These are phyloP conservation scores for Campaea margaritaria DNA, from an alignment of 2,888 invertebrate species.

Conservation along the genomic window DNA sequence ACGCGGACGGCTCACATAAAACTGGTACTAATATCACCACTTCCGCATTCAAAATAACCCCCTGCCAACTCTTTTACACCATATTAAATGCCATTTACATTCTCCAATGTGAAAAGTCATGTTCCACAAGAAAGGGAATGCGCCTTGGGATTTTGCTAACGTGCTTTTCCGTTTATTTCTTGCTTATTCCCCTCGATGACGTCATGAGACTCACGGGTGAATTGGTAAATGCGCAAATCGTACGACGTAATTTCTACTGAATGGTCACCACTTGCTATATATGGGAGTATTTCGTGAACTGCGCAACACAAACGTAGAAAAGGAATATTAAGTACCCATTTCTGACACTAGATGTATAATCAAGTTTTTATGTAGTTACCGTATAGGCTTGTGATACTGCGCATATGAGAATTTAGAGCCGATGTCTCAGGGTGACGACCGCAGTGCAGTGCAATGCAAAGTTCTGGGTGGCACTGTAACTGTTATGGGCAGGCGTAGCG, in stretches of 20 bases:
- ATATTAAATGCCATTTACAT: constrained; percentile 53
- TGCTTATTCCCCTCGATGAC: constrained; percentile 34
- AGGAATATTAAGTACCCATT: too few species aligned
- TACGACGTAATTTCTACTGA: constrained; percentile 18
- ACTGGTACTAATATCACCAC: constrained; percentile 4
- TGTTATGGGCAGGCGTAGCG: too few species aligned
- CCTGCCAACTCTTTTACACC: constrained; percentile 27
- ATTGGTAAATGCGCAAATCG: constrained; percentile 30
- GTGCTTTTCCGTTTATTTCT: constrained; percentile 46
- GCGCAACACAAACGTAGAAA: too few species aligned
- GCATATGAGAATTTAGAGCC: too few species aligned
- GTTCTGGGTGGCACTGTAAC: too few species aligned
- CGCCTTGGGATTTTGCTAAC: constrained; percentile 53
- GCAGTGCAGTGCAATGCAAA: too few species aligned
- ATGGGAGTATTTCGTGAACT: too few species aligned
- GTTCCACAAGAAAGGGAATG: constrained; percentile 42
- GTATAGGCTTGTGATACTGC: too few species aligned
- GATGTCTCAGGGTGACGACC: too few species aligned
- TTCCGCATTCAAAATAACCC: constrained; percentile 17
- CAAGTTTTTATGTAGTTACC: too few species aligned
- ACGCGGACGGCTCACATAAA: too few species aligned
- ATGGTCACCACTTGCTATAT: not conserved
- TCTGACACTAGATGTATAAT: too few species aligned
- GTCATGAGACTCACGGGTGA: constrained; percentile 31
- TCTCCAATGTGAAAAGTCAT: constrained; percentile 54